phyloP scores from a whole-genome alignment of 2,797 vertebrate species.

The Channa striata region DNA sequence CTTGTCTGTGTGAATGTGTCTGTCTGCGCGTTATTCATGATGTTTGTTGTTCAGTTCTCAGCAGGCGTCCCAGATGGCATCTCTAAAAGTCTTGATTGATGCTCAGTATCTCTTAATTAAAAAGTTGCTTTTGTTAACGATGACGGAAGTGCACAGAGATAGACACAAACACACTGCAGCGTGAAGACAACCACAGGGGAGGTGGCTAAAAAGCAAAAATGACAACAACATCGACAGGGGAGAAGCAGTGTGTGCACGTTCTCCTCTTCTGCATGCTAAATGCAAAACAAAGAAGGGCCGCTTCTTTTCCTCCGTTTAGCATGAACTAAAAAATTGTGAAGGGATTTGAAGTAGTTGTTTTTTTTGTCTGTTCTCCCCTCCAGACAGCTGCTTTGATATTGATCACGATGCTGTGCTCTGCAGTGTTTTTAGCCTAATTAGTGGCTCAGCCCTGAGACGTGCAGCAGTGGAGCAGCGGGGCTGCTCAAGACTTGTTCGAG shows the following conservation, averaged over 20 bases:
- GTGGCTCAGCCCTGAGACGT: slow-evolving; percentile 73
- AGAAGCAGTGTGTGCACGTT: slow-evolving; percentile 62
- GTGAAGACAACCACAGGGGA: slow-evolving; percentile 51
- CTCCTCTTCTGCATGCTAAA: slow-evolving; percentile 72
- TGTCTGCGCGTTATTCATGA: slow-evolving; percentile 73
- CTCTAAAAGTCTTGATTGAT: slow-evolving; percentile 85
- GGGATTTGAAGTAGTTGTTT: slow-evolving; percentile 70
- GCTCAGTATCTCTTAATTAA: slow-evolving; percentile 85
- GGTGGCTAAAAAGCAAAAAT: slow-evolving; percentile 53
- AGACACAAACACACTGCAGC: slow-evolving; percentile 34
- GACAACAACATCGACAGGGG: slow-evolving; percentile 61
- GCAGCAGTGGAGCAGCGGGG: slow-evolving; percentile 66
- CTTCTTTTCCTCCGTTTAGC: slow-evolving; percentile 76
- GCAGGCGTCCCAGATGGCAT: slow-evolving; percentile 83
- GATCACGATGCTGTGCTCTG: slow-evolving; percentile 77
- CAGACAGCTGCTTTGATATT: slow-evolving; percentile 83
- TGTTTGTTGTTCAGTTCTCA: slow-evolving; percentile 79
- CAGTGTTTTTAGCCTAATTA: slow-evolving; percentile 84
- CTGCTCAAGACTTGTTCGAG: slow-evolving; percentile 59
- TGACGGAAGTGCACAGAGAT: slow-evolving; percentile 49
- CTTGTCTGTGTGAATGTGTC: slow-evolving; percentile 49
- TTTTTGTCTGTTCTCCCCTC: slow-evolving; percentile 65
- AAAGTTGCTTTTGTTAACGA: slow-evolving; percentile 80
- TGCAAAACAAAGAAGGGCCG: slow-evolving; percentile 75
- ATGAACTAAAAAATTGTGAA: slow-evolving; percentile 62